Evolutionary conservation across 2,888 invertebrate species (phyloP).

Genomic region (Falcaria lacertinaria): DNA sequence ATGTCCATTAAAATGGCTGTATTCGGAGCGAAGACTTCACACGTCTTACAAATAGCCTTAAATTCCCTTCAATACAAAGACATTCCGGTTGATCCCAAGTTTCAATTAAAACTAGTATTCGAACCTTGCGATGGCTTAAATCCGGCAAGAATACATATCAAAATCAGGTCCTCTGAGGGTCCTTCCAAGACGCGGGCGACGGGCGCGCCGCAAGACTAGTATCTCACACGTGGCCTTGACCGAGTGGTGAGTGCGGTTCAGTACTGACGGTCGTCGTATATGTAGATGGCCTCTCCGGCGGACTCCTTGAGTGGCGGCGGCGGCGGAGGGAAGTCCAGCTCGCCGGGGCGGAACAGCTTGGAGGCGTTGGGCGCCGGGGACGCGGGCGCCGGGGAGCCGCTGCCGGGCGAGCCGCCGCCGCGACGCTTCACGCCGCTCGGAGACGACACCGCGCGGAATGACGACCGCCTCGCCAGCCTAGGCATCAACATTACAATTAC

Average conservation of each 20-base stretch:
- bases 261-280: conserved; percentile 72
- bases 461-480: conserved; percentile 84
- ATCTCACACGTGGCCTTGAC: conserved; percentile 15
- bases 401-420: conserved; percentile 63
- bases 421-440: conserved; percentile 69
- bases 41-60: conserved; percentile 5
- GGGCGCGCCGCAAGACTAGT: conserved; percentile 26
- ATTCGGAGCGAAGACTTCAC: not conserved
- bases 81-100: conserved; percentile 63
- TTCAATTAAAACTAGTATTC: conserved; percentile 42
- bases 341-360: conserved; percentile 70
- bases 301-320: conserved; percentile 80
- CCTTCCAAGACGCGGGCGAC: not conserved
- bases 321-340: conserved; percentile 65
- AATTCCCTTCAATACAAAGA: conserved; percentile 27
- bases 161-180: conserved; percentile 4
- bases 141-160: conserved; percentile 60
- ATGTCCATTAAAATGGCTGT: conserved; percentile 27
- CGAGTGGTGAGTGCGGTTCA: conserved; percentile 36
- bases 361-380: conserved; percentile 73
- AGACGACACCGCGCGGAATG: conserved; percentile 77
- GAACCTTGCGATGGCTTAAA: conserved; percentile 30
- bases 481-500: no score
- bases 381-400: conserved; percentile 65
- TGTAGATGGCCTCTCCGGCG: conserved; percentile 83